Evolutionary conservation across 1,140 invertebrate species (phyloP).

Genomic region (Tribolium madens): DNA sequence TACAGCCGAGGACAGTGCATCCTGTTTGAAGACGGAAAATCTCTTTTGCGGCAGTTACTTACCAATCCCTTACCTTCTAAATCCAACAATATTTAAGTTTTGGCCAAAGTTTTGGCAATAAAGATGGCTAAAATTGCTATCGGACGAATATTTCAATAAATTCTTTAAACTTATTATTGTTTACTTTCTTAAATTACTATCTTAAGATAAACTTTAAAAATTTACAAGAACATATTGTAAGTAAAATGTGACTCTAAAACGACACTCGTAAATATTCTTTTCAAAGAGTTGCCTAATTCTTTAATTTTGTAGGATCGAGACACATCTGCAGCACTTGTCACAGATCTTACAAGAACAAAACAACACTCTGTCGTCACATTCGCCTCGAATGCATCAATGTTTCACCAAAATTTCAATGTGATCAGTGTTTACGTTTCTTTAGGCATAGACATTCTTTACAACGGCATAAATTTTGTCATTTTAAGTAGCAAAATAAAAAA

Average conservation of each 20-base stretch:
- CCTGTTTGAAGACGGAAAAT: not conserved
- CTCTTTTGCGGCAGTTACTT: not conserved
- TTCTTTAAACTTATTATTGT: too few relatives aligned
- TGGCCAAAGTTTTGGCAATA: too few relatives aligned
- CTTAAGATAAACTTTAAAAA: too few relatives aligned
- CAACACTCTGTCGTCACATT: constrained; percentile 66
- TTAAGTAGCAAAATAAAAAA: not conserved
- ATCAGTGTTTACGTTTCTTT: not conserved
- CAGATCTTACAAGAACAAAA: constrained; percentile 61
- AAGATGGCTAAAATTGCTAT: too few relatives aligned
- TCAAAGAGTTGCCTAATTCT: not conserved
- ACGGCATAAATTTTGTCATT: constrained; percentile 7
- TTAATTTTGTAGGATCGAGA: not conserved
- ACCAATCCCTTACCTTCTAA: not conserved
- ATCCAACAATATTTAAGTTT: too few relatives aligned
- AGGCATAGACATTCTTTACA: not conserved
- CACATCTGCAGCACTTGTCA: not conserved
- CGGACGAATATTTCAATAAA: too few relatives aligned
- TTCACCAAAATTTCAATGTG: not conserved
- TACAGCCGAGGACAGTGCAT: not conserved
- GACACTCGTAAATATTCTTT: not conserved
- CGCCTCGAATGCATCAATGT: constrained; percentile 71
- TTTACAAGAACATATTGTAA: too few relatives aligned
- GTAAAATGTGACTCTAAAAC: not conserved
- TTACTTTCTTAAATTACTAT: too few relatives aligned